Conservation (phyloP, 2,888 invertebrate species). For the Aphidius colemani region DNA sequence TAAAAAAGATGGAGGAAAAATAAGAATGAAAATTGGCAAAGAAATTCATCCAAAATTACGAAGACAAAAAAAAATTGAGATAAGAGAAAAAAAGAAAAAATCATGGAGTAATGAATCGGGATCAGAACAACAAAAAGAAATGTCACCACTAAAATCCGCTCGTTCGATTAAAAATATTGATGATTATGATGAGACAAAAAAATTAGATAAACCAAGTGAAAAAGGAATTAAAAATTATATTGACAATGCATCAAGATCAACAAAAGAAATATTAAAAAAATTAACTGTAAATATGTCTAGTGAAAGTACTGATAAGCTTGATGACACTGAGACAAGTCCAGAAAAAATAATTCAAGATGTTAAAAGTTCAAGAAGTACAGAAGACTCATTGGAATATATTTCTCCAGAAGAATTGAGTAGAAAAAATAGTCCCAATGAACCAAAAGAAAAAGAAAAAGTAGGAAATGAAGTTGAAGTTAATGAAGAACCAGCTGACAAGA, state of each 20-base stretch:
- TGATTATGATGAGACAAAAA: neutral
- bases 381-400: slow-evolving; percentile 8
- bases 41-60: slow-evolving; percentile 34
- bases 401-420: slow-evolving; percentile 2
- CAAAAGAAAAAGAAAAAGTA: slow-evolving; percentile 3
- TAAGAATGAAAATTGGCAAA: slow-evolving; percentile 29
- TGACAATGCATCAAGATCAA: no score
- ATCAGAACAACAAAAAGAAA: slow-evolving; percentile 24
- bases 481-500: slow-evolving; percentile 1
- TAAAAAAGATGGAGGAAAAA: slow-evolving; percentile 26
- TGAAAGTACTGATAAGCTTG: neutral
- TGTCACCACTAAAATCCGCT: slow-evolving; percentile 11
- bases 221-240: neutral
- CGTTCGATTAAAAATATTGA: no score
- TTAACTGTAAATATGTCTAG: no score
- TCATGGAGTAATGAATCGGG: slow-evolving; percentile 10
- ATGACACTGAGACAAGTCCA: neutral
- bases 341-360: slow-evolving; percentile 15
- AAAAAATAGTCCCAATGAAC: slow-evolving; percentile 12
- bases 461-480: neutral
- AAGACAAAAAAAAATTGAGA: slow-evolving; percentile 34
- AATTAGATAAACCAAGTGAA: slow-evolving; percentile 21
- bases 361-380: neutral
- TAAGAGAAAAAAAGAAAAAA: slow-evolving; percentile 32
- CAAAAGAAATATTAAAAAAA: no score